phyloP scores from a whole-genome alignment of 2,113 vertebrate genomes.

The Bucco capensis region DNA sequence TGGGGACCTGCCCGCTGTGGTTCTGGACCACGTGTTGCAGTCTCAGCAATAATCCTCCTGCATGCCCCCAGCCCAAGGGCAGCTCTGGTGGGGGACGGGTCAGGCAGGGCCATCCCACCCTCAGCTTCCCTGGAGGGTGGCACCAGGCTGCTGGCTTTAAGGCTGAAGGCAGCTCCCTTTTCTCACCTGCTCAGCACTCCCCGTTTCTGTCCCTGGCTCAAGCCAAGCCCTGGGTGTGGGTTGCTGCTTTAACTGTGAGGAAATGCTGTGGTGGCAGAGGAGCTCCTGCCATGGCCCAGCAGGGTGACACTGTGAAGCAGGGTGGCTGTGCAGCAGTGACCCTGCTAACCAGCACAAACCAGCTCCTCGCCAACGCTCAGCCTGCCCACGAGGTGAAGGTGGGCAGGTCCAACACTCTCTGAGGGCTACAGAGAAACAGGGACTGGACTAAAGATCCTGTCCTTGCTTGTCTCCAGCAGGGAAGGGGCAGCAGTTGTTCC shows the following conservation, averaged over 20 bases:
- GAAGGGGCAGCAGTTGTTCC: neutral
- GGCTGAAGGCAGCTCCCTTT: neutral
- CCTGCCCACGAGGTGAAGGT: rapidly evolving
- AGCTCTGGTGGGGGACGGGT: rapidly evolving
- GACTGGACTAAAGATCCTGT: neutral
- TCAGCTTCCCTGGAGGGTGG: rapidly evolving
- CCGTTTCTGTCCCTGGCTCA: neutral
- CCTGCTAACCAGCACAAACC: neutral
- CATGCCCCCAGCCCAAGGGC: neutral
- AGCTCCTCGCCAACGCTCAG: neutral
- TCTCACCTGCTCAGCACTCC: neutral
- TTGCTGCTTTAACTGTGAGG: neutral
- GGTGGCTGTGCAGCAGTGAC: neutral
- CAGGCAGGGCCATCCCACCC: rapidly evolving
- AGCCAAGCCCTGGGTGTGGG: neutral
- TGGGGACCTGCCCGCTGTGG: neutral
- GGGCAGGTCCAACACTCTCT: neutral
- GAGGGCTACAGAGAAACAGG: neutral
- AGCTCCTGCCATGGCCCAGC: neutral
- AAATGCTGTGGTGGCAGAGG: neutral
- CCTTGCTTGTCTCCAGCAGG: neutral
- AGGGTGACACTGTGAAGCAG: neutral
- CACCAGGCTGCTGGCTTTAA: neutral
- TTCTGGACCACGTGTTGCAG: neutral
- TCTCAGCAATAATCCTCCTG: slow-evolving; percentile 42